These are phyloP conservation scores for Steinernema scapterisci DNA, from an alignment of 2,888 invertebrate species.

Conservation along the genomic window DNA sequence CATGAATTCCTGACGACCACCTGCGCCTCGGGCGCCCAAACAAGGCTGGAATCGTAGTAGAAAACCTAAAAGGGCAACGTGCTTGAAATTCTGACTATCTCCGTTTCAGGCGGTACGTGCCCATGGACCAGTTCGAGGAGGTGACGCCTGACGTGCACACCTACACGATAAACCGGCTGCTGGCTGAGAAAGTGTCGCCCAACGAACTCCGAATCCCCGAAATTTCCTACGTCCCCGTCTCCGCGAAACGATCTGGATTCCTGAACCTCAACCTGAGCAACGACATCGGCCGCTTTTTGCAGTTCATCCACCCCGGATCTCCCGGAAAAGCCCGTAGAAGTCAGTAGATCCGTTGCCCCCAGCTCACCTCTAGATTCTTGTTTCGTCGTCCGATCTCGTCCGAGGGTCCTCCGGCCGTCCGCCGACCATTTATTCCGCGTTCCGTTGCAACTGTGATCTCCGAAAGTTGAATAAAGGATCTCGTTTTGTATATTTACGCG, in stretches of 20 bases:
- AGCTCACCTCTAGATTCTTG: background rate
- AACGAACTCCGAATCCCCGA: background rate
- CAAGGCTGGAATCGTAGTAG: background rate
- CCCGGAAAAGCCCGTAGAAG: constrained; percentile 4
- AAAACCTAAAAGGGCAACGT: background rate
- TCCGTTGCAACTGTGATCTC: constrained; percentile 25
- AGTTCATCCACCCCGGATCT: constrained; percentile 1
- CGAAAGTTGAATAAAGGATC: constrained; percentile 2
- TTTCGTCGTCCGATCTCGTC: constrained; percentile 9
- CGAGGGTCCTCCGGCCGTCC: background rate
- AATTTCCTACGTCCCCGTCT: constrained; percentile 13
- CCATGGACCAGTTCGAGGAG: constrained; percentile 23
- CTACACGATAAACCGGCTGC: constrained; percentile 29
- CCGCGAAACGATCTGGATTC: constrained; percentile 15
- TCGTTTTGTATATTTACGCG: background rate
- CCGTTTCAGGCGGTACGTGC: constrained; percentile 9
- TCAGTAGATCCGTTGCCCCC: background rate
- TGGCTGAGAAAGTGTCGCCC: constrained; percentile 6
- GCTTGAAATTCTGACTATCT: background rate
- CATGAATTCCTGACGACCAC: too few relatives aligned
- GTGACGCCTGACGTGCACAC: constrained; percentile 24
- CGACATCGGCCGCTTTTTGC: constrained; percentile 20
- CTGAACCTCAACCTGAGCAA: constrained; percentile 27
- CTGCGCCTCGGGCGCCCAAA: too few relatives aligned
- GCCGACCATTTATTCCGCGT: background rate